phyloP scores from a whole-genome alignment of 2,113 vertebrate genomes.

The Macrotus californicus region DNA sequence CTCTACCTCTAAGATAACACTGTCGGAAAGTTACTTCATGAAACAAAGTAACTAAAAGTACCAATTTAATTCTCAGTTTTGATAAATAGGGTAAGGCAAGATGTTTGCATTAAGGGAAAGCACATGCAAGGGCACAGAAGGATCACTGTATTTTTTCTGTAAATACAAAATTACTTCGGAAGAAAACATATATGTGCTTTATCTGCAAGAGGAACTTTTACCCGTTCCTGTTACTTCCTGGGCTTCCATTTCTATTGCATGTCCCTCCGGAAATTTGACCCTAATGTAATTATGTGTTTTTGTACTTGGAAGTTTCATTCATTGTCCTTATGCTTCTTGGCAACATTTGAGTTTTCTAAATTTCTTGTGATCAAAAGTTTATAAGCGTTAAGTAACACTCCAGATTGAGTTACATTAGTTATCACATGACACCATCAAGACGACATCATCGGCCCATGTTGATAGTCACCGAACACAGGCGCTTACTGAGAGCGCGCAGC shows the following conservation, averaged over 20 bases:
- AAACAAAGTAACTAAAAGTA: neutral
- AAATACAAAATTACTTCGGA: neutral
- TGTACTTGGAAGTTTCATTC: neutral
- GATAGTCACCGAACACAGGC: neutral
- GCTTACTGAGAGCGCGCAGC: neutral
- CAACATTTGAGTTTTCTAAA: neutral
- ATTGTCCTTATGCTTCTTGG: neutral
- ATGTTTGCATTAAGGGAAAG: neutral
- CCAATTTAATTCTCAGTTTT: neutral
- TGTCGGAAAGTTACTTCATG: neutral
- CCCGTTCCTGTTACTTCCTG: neutral
- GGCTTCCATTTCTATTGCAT: neutral
- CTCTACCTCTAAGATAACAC: neutral
- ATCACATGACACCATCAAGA: neutral
- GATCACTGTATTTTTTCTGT: neutral
- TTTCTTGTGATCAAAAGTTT: neutral
- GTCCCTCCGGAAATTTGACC: neutral
- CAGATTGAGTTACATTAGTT: neutral
- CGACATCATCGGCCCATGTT: neutral
- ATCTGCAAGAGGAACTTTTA: neutral
- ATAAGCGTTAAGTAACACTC: neutral
- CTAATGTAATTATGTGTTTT: neutral
- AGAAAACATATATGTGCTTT: neutral
- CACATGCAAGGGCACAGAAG: neutral
- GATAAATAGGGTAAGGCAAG: neutral